Evolutionary conservation across 2,797 vertebrate genomes (phyloP).

Genomic region (Taenioides sp.): DNA sequence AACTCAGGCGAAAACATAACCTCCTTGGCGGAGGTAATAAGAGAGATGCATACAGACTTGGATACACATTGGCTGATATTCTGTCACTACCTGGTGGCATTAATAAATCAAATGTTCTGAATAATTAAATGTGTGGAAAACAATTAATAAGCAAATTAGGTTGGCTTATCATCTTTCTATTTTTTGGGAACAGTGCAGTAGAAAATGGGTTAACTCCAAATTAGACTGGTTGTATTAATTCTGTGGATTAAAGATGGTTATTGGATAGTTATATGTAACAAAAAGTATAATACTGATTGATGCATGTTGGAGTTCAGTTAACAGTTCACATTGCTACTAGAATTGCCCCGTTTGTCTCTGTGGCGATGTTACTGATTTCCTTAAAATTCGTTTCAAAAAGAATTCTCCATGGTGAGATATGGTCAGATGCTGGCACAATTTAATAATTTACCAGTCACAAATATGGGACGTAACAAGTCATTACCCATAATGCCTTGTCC

Average conservation of each 20-base stretch:
- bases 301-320: no score
- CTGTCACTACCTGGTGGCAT: slow-evolving; percentile 36
- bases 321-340: no score
- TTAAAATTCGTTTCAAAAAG: background rate
- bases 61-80: slow-evolving; percentile 29
- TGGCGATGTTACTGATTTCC: background rate
- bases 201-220: slow-evolving; percentile 4
- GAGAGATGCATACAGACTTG: slow-evolving; percentile 24
- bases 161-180: slow-evolving; percentile 13
- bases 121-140: slow-evolving; percentile 43
- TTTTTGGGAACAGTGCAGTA: slow-evolving; percentile 10
- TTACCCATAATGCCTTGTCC: background rate
- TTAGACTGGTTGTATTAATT: slow-evolving; percentile 10
- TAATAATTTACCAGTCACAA: background rate
- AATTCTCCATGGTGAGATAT: background rate
- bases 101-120: slow-evolving; percentile 48
- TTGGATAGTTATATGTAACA: slow-evolving; percentile 18
- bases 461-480: background rate
- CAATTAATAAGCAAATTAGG: slow-evolving; percentile 26
- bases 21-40: no score
- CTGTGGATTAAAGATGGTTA: slow-evolving; percentile 4
- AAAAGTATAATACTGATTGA: background rate
- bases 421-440: background rate
- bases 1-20: no score
- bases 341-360: background rate